phyloP scores from a whole-genome alignment of 2,113 vertebrate genomes.

The Ifrita kowaldi region DNA sequence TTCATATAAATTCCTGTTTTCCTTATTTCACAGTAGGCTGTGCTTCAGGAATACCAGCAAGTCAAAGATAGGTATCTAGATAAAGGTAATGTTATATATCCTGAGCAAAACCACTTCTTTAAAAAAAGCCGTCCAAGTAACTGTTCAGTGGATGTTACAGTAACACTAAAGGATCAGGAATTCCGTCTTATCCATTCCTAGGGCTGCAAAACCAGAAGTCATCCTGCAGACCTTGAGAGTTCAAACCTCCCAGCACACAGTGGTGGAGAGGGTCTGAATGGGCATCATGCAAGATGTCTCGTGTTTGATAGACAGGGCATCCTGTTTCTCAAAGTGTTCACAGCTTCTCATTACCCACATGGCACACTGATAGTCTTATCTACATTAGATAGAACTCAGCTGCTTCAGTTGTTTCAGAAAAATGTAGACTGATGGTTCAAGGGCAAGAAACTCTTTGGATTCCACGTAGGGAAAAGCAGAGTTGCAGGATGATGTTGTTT shows the following conservation, averaged over 20 bases:
- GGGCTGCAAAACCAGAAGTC: neutral
- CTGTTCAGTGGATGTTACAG: neutral
- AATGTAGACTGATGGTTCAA: neutral
- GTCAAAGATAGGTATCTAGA: neutral
- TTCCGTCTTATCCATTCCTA: neutral
- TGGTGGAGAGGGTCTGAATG: neutral
- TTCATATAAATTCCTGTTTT: neutral
- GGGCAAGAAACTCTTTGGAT: neutral
- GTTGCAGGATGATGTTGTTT: neutral
- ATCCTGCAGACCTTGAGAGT: neutral
- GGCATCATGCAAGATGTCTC: accelerated
- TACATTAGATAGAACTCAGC: neutral
- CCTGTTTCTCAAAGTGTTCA: neutral
- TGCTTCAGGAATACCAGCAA: neutral
- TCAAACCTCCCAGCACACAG: neutral
- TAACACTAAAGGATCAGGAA: neutral
- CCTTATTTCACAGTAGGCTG: neutral
- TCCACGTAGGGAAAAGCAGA: neutral
- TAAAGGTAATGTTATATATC: neutral
- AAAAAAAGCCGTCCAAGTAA: neutral
- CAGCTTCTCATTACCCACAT: neutral
- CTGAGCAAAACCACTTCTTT: neutral
- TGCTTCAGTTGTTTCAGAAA: neutral
- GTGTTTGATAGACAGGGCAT: neutral
- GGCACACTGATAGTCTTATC: neutral